Conservation (phyloP, 2,113 vertebrate species). For the Varanus salvator region DNA sequence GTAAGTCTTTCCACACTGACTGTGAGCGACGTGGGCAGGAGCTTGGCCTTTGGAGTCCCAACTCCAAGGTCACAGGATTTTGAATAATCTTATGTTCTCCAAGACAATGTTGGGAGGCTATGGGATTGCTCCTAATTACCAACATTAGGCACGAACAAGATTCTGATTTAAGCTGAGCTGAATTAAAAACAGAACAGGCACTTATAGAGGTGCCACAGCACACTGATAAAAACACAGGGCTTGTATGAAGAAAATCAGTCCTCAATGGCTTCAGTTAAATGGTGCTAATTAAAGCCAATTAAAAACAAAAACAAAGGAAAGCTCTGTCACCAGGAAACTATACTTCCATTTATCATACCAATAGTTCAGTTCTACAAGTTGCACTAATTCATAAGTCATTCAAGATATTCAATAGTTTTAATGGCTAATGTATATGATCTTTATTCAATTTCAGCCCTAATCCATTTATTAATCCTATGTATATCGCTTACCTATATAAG, state of each 20-base stretch:
- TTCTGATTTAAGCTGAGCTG: background rate
- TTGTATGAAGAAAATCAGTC: background rate
- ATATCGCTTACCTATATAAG: conserved; percentile 82
- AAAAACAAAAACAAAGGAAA: background rate
- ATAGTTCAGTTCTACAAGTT: background rate
- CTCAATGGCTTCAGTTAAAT: background rate
- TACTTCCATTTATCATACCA: background rate
- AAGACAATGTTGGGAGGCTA: too few relatives aligned
- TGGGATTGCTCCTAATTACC: too few relatives aligned
- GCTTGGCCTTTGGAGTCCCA: too few relatives aligned
- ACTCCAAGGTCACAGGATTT: too few relatives aligned
- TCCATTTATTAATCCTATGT: too few relatives aligned
- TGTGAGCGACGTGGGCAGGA: too few relatives aligned
- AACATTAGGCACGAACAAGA: background rate
- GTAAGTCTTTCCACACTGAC: too few relatives aligned
- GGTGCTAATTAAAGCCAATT: too few relatives aligned
- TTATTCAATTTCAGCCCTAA: background rate
- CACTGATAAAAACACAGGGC: background rate
- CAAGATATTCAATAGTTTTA: background rate
- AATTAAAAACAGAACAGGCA: background rate
- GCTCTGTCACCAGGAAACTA: background rate
- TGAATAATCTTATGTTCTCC: too few relatives aligned
- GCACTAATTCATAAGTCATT: background rate
- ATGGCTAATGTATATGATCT: accelerated
- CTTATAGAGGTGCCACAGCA: background rate